Base-by-base conservation (phyloP, 2,797 vertebrate species). In the Leucoraja ocellata region DNA sequence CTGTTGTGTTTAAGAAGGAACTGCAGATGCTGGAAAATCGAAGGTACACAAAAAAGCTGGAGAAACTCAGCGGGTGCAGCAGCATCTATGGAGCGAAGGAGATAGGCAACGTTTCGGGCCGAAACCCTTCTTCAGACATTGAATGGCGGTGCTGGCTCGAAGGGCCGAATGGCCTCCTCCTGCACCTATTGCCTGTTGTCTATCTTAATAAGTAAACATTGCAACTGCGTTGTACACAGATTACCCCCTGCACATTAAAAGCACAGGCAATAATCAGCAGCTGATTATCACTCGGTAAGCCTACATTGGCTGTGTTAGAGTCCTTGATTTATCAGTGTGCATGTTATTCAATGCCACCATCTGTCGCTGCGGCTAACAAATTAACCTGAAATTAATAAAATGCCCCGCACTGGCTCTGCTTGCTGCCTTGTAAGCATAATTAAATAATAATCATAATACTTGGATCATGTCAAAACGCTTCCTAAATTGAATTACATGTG, bases 381-480 rank as follows among this genome's bases (percentile, higher is more conserved):
- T 88, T 88, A 88, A 88, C 84, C 61, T 32, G n/a, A 88, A 65
- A 36, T 88, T 32, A 88, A 54, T 32, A 88, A 65, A 88, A 88
- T 65, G 61, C 16, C n/a, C 84, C 14, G 61, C 28, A 21, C 63
- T n/a, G 36, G 61, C n/a, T 88, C 61, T 36, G 25, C 58, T 61
- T 4, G 58, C 4, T 63, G 54, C 25, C 11, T 61, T 65, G n/a
- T 65, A 86, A 86, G 63, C 83, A 88, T 88, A 88, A 88, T 88
- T 88, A 65, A 88, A 88, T 88, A 86, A 65, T 65, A 65, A 88
- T 88, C 61, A 65, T 65, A 2, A 18, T 18, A 32, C 84, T 21
- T 68, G 54, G 39, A 54, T 81, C 79, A 54, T 81, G 79, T 81
- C 79, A 81, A 18, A 80, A 80, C 9, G 16, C 25, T 86, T 86